A percentile compares a stretch with the other conserved stretches of the same genome.
phyloP scores from a whole-genome alignment of 1,140 invertebrate species.

The Pemphigus obesinymphae region DNA sequence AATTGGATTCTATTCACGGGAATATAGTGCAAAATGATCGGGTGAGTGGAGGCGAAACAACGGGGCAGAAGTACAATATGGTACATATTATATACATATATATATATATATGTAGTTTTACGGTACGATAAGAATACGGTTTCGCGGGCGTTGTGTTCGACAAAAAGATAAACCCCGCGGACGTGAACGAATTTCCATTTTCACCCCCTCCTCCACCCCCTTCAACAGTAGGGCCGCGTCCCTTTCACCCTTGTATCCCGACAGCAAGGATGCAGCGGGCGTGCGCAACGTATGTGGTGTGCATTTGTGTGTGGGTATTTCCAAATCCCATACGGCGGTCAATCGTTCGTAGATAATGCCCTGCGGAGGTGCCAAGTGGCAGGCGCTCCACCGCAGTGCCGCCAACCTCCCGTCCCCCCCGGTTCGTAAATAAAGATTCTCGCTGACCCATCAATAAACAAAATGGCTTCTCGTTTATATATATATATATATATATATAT shows the following conservation, averaged over 20 bases:
- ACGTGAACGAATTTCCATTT: conserved; percentile 41
- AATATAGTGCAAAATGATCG: background rate
- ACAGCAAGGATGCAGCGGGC: too few species aligned
- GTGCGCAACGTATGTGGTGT: background rate
- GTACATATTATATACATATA: background rate
- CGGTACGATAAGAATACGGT: conserved; percentile 1
- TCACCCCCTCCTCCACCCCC: background rate
- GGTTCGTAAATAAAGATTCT: conserved; percentile 31
- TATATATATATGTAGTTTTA: background rate
- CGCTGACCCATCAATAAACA: conserved; percentile 40
- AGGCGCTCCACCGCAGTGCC: background rate
- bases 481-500: background rate
- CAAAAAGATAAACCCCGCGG: conserved; percentile 32
- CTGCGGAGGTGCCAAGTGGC: conserved; percentile 29
- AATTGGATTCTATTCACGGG: conserved; percentile 30
- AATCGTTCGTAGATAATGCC: conserved; percentile 40
- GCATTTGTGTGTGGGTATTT: background rate
- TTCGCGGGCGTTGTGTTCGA: background rate
- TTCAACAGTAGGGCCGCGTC: background rate
- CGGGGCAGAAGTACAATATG: background rate
- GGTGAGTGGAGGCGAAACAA: background rate
- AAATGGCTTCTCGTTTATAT: conserved; percentile 24
- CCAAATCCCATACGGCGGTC: conserved; percentile 37
- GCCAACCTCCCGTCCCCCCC: background rate
- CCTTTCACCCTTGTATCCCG: background rate